A percentile compares a stretch with the other conserved stretches of the same genome.
Evolutionary conservation across 2,888 invertebrate genomes (phyloP).

Genomic region (Luperina nickerlii): DNA sequence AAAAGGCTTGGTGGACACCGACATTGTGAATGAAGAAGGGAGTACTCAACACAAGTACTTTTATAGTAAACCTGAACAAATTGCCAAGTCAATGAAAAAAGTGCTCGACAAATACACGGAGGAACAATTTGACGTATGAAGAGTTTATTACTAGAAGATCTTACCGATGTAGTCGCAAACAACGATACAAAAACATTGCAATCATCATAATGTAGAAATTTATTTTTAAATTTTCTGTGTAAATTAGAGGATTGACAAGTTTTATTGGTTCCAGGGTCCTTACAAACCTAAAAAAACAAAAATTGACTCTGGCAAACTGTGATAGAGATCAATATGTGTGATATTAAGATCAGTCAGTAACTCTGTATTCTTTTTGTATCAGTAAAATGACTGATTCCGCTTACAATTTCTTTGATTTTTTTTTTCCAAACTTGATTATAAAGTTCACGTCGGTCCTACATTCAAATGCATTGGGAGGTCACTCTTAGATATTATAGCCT

Average conservation of each 20-base stretch:
- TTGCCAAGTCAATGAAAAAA: conserved; percentile 88
- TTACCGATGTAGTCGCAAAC: conserved; percentile 11
- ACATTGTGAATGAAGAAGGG: conserved; percentile 90
- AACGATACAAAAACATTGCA: not conserved
- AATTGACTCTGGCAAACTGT: conserved; percentile 38
- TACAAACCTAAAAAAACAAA: conserved; percentile 9
- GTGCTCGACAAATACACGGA: conserved; percentile 82
- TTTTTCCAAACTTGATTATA: not conserved
- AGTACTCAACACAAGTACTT: conserved; percentile 91
- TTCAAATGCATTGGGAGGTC: not conserved
- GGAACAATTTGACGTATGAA: conserved; percentile 80
- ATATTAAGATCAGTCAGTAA: conserved; percentile 29
- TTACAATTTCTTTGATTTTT: not conserved
- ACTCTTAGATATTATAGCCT: not conserved
- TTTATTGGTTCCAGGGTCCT: conserved; percentile 64
- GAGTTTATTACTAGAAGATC: conserved; percentile 37
- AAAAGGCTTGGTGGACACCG: conserved; percentile 87
- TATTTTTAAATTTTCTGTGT: conserved; percentile 1
- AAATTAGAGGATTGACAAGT: conserved; percentile 49
- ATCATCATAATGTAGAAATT: not conserved
- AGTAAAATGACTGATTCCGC: conserved; percentile 45
- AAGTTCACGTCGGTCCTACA: not conserved
- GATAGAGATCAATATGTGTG: conserved; percentile 28
- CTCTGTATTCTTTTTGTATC: conserved; percentile 33
- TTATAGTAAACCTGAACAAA: conserved; percentile 88